Conservation (phyloP, 1,140 invertebrate species). For the Ceratitis capitata region DNA sequence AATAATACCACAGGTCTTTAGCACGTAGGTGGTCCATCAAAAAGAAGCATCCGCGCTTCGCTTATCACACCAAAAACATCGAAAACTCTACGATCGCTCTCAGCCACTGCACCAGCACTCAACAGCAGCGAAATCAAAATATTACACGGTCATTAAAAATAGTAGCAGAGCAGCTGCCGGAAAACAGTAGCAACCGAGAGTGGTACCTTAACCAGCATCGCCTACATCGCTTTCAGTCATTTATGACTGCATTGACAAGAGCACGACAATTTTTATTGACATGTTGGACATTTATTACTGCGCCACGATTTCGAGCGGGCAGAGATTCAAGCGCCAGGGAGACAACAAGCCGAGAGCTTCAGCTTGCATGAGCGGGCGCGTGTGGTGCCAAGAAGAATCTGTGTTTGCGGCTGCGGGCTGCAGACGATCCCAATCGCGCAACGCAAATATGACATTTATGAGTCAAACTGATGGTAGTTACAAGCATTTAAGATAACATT, state of each 20-base stretch:
- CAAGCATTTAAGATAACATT: neutral
- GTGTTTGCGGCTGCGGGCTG: neutral
- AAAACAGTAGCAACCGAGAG: slow-evolving; percentile 21
- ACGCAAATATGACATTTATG: slow-evolving; percentile 11
- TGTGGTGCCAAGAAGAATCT: neutral
- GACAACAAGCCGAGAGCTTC: neutral
- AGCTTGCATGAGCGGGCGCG: neutral
- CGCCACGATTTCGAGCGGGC: neutral
- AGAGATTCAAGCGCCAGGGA: neutral
- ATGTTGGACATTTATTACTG: slow-evolving; percentile 21
- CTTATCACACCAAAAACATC: neutral
- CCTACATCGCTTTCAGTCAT: neutral
- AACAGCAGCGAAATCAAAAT: too few species aligned
- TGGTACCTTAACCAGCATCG: neutral
- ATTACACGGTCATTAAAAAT: neutral
- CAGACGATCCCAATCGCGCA: neutral
- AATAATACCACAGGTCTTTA: neutral
- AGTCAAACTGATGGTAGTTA: neutral
- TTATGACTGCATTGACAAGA: neutral
- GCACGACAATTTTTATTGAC: slow-evolving; percentile 21
- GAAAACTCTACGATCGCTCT: neutral
- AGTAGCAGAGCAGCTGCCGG: neutral
- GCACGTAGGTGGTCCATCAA: neutral
- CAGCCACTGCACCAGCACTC: neutral
- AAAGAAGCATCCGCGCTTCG: neutral